Evolutionary conservation across 2,113 vertebrate genomes (phyloP).

Genomic region (Anser brachyrhynchus): DNA sequence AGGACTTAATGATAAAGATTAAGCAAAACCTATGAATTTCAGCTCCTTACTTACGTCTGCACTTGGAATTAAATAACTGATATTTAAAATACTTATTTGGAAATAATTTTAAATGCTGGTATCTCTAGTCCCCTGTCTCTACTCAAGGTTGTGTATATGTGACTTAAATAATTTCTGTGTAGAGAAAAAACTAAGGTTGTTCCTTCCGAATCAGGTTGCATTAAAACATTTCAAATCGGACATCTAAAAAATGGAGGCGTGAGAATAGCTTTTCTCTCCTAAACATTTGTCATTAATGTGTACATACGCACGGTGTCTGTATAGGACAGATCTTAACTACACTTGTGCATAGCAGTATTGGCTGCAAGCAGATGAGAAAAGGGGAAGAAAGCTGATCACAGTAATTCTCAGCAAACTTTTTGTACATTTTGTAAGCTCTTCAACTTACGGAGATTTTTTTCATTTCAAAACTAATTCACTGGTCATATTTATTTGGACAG

Average conservation of each 20-base stretch:
- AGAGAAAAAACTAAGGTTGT: not conserved
- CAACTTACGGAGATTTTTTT: not conserved
- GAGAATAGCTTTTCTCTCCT: not conserved
- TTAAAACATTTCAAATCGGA: not conserved
- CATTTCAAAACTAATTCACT: not conserved
- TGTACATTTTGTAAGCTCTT: not conserved
- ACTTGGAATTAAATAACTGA: not conserved
- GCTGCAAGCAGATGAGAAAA: not conserved
- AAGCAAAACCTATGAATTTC: not conserved
- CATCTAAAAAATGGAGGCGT: not conserved
- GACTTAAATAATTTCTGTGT: not conserved
- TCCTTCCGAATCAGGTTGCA: not conserved
- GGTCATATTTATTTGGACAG: slow-evolving; percentile 47
- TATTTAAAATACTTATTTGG: not conserved
- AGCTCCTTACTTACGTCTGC: not conserved
- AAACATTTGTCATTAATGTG: not conserved
- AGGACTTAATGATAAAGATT: not conserved
- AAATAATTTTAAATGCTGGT: not conserved
- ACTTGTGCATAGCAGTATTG: not conserved
- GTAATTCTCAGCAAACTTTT: not conserved
- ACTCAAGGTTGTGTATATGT: not conserved
- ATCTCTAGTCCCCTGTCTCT: not conserved
- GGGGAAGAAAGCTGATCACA: not conserved
- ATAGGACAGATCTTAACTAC: not conserved
- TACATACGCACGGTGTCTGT: not conserved